A percentile compares a stretch with the other conserved stretches of the same genome.
These are phyloP conservation scores for Pimephales promelas DNA, from an alignment of 2,113 vertebrate species.

Conservation along the genomic window DNA sequence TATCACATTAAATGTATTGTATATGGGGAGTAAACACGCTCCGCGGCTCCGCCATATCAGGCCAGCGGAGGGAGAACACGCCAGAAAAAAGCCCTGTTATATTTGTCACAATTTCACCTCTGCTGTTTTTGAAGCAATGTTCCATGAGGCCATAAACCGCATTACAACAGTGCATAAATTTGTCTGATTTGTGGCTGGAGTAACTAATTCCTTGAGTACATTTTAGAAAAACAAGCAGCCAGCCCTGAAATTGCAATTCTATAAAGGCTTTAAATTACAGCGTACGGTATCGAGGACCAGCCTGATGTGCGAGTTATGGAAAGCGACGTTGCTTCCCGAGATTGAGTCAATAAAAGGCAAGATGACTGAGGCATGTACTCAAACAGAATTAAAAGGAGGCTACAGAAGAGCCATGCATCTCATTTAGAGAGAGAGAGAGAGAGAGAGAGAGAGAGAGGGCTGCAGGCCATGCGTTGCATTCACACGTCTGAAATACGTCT, in stretches of 20 bases:
- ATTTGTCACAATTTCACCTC: constrained; percentile 99
- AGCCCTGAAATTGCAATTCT: constrained; percentile 99
- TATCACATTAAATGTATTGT: constrained; percentile 99
- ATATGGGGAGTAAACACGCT: constrained; percentile 99
- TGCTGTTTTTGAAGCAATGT: constrained; percentile 99
- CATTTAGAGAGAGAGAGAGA: constrained; percentile 60
- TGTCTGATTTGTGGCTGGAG: constrained; percentile 99
- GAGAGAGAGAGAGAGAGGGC: constrained; percentile 47
- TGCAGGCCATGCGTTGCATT: constrained; percentile 58
- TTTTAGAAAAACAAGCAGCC: constrained; percentile 99
- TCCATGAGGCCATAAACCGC: constrained; percentile 99
- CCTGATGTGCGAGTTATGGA: constrained; percentile 94
- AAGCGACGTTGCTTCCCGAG: constrained; percentile 85
- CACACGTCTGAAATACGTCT: constrained; percentile 60
- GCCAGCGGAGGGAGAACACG: constrained; percentile 74
- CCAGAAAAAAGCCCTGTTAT: constrained; percentile 89
- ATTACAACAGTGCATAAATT: constrained; percentile 99
- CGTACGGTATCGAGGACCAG: constrained; percentile 96
- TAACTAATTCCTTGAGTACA: constrained; percentile 99
- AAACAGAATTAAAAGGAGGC: constrained; percentile 94
- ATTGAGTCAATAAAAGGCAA: constrained; percentile 99
- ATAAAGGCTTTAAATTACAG: constrained; percentile 99
- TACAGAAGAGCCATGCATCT: constrained; percentile 61
- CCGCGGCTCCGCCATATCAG: constrained; percentile 90
- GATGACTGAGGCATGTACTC: constrained; percentile 93